Evolutionary conservation across 2,797 vertebrate species (phyloP).

Genomic region (Rhincodon typus): DNA sequence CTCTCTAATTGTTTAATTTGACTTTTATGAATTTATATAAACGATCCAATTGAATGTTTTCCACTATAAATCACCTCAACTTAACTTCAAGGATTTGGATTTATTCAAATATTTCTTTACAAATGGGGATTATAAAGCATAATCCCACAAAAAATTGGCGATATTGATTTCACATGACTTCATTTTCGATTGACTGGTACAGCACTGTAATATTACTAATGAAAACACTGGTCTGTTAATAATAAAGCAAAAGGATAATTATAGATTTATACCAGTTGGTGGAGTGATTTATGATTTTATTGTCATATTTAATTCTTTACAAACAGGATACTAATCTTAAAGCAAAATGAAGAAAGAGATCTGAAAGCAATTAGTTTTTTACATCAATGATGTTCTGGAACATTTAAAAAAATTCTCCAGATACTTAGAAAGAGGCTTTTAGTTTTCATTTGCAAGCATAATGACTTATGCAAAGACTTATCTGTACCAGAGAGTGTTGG

Average conservation of each 20-base stretch:
- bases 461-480: not conserved
- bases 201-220: not conserved
- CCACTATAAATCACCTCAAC: not conserved
- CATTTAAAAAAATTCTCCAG: not conserved
- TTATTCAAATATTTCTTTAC: not conserved
- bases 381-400: not conserved
- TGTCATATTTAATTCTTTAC: not conserved
- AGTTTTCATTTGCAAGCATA: not conserved
- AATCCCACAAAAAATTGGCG: not conserved
- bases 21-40: not conserved
- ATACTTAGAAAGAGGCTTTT: not conserved
- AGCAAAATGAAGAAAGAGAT: not conserved
- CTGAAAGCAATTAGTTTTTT: not conserved
- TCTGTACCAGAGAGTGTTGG: not conserved
- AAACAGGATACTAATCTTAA: not conserved
- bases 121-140: not conserved
- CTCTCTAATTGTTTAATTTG: not conserved
- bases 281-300: not conserved
- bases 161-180: not conserved
- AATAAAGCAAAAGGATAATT: not conserved
- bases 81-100: not conserved
- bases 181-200: not conserved
- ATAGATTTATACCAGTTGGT: not conserved
- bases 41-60: not conserved
- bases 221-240: not conserved